Conservation (phyloP, 2,888 invertebrate genomes). For the Stenotaenia linearis region DNA sequence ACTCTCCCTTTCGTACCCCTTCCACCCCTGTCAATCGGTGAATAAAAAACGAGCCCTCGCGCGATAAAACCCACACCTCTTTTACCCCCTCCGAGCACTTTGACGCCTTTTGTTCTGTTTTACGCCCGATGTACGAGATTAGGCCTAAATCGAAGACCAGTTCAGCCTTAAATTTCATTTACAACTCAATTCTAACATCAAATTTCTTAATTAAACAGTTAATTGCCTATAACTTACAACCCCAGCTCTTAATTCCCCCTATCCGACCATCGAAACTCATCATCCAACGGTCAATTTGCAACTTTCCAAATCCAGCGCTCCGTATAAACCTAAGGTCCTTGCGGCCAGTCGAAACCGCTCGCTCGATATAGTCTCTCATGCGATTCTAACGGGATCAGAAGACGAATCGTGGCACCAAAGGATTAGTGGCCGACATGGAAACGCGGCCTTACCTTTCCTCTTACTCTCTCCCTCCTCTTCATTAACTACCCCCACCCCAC, state of each 20-base stretch:
- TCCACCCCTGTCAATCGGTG: neutral
- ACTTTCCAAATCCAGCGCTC: neutral
- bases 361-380: neutral
- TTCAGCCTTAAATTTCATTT: neutral
- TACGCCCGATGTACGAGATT: neutral
- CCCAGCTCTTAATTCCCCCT: neutral
- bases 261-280: neutral
- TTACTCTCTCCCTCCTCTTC: neutral
- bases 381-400: constrained; percentile 19
- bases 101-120: neutral
- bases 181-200: neutral
- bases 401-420: constrained; percentile 7
- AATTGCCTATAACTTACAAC: neutral
- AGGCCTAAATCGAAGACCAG: neutral
- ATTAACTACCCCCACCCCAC: neutral
- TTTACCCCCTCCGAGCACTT: neutral
- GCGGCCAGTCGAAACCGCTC: neutral
- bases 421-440: constrained; percentile 10
- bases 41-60: neutral
- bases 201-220: constrained; percentile 15
- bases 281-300: neutral
- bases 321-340: neutral
- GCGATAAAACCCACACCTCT: neutral
- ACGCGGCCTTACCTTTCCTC: neutral
- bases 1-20: neutral